Percentiles rank a stretch among this genome's conserved stretches.
Evolutionary conservation across 2,797 vertebrate genomes (phyloP).

Genomic region (Leptodactylus fallax): DNA sequence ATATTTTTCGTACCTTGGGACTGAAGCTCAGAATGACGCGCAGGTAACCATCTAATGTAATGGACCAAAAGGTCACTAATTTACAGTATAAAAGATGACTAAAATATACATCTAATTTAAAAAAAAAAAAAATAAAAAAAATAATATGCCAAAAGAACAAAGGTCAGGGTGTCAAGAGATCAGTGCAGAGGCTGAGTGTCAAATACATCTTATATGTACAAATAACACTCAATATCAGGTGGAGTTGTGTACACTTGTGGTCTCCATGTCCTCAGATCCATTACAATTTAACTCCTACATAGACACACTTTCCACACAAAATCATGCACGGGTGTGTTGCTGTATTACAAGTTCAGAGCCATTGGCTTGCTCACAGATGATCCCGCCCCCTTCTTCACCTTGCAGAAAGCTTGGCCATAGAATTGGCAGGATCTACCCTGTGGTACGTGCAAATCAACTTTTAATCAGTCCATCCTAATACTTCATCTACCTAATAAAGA

Average conservation of each 20-base stretch:
- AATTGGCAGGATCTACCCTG: not conserved
- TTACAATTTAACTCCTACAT: slow-evolving; percentile 8
- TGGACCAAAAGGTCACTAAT: slow-evolving; percentile 4
- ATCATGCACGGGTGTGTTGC: slow-evolving; percentile 7
- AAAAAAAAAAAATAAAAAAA: slow-evolving; percentile 32
- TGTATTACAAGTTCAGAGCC: not conserved
- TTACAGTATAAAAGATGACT: slow-evolving; percentile 40
- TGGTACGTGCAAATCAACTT: not conserved
- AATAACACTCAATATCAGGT: slow-evolving; percentile 1
- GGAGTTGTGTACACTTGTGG: slow-evolving; percentile 7
- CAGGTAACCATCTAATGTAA: not conserved
- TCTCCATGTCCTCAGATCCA: slow-evolving; percentile 8
- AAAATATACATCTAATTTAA: slow-evolving; percentile 40
- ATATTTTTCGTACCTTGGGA: not conserved
- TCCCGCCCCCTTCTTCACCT: not conserved
- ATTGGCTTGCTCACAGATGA: not conserved
- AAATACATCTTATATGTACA: not conserved
- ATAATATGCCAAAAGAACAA: slow-evolving; percentile 19
- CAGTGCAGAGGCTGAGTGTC: slow-evolving; percentile 48
- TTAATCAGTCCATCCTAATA: slow-evolving; percentile 9
- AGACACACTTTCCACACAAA: slow-evolving; percentile 16
- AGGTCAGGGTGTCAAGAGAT: slow-evolving; percentile 37
- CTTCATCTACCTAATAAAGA: not conserved
- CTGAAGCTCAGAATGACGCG: not conserved
- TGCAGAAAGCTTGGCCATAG: not conserved